Evolutionary conservation across 2,113 vertebrate genomes (phyloP), one percentile per base, ranked within the genome.

Genomic region (Boleophthalmus pectinirostris): DNA sequence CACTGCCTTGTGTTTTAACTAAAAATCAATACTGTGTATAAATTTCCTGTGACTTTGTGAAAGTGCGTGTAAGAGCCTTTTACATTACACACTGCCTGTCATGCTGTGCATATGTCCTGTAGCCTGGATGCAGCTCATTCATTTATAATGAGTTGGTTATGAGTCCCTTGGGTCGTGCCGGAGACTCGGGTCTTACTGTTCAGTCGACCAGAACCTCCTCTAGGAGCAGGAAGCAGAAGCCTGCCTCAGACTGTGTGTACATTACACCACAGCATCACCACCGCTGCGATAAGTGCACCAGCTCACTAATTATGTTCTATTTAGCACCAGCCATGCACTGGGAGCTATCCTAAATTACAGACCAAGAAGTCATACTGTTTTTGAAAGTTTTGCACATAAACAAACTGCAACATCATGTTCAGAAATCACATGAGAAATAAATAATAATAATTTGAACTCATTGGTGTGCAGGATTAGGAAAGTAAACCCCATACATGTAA

Each of bases 111-210:
- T 82, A 72, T 89, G 79, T 82, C 84, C 78, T 77, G 64, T 73
- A 54, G 81, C 83, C 71, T 74, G 61, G 45, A 81, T 69, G 71
- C 57, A 11, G 63, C 72, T 90, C 84, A 81, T 91, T 90, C 81
- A 90, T 89, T 90, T 89, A 71, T 90, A 89, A 92, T 87, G 82
- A 88, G 82, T 75, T 35, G 54, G 85, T 82, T 81, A 85, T 80
- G 81, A 82, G 73, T 92, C 86, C 89, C 83, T 53, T 69, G 87
- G 89, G 86, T 82, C 74, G 78, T 25, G 61, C 60, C 78, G 84
- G 84, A 88, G 82, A 87, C 85, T 47, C 33, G 54, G 75, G 72
- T 88, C 80, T 88, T 75, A 82, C 73, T 80, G 75, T 66, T 85
- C 82, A 82, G 79, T 76, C 82, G 79, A 80, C 83, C 82, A 78